Base-by-base conservation (phyloP, 2,113 vertebrate genomes). In the Oxyura jamaicensis region DNA sequence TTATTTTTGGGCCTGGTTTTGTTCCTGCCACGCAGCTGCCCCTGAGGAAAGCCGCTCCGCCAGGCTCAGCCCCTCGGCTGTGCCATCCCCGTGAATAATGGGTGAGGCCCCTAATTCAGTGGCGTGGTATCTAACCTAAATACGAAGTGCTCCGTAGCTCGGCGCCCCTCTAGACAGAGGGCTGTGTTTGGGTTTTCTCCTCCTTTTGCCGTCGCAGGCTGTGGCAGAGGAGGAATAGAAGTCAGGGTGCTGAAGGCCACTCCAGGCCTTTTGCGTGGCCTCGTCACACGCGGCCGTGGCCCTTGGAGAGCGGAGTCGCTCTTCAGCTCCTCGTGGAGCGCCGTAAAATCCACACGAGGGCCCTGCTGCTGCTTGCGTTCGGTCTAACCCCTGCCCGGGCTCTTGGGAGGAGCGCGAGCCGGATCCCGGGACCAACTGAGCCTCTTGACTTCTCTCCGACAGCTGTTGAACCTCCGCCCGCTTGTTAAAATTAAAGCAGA, bases 401-500 rank as follows among this genome's bases (percentile, higher is more conserved):
- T 44, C 35, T 63, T 14, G 3, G 67, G 55, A 20, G 8, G 55
- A 23, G 55, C 7, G 1, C 13, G 26, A 91, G 86, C 76, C 55
- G 23, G 62, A 3, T 13, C 68, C 3, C 36, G 41, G 83, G 62
- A 23, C 5, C 1, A 5, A 33, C 33, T 48, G 16, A 22, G 59
- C 79, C 67, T 65, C 77, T 86, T 18, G 46, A 58, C 41, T 83
- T 10, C 26, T 63, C 74, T 73, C 0, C 0, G 75, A 12, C 80
- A 50, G 20, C 71, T 3, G 52, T 73, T 86, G 87, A 86, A 50
- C 79, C 90, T 75, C 75, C 4, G 0, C 29, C 75, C 67, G 50
- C 92, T 86, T 63, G 55, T 33, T 60, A 28, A 73, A 91, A 95
- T 80, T 33, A 11, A 90, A 91, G 79, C 78, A 80, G 90, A 60